Base-by-base conservation (phyloP, 2,113 vertebrate genomes). In the Calypte anna region DNA sequence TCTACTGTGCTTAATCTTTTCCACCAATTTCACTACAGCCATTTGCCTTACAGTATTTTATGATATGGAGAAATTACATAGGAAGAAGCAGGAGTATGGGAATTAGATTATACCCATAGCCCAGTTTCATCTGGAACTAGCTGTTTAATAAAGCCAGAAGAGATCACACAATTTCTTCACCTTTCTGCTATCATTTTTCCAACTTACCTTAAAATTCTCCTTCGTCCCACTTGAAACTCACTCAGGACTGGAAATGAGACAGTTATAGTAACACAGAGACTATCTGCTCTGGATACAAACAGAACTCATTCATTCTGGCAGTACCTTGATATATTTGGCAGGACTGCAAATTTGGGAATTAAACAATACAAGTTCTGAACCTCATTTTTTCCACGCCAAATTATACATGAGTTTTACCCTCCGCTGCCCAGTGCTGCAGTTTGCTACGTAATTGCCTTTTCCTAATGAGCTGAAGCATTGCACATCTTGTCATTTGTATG, bases 381-480 rank as follows among this genome's bases (percentile, higher is more conserved):
- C 15, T 93, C 8, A 6, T 61, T 72, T 91, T 80, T 91, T 50
- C 57, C 66, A 84, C 6, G 61, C 19, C n/a, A 79, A 89, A 91
- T 82, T 75, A 79, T 92, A 67, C 19, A 73, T 40, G 55, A 88
- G 25, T 93, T 94, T 93, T 79, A 79, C 53, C 53, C 53, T n/a
- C 66, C 18, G 38, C 57, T 82, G 48, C 28, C 86, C 66, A 64
- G 3, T 82, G 50, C 54, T 88, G 40, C 62, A 63, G 77, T 28
- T 78, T 38, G 40, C 61, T 88, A 28, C 23, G 7, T 84, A 96
- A 94, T 18, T 88, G 73, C n/a, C 14, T 83, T 73, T 81, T 83
- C 69, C 27, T 89, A 94, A 82, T 82, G 64, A 90, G 27, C 48
- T 75, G 61, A 81, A 73, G 30, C 57, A 91, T 57, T 62, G 12